phyloP scores from a whole-genome alignment of 2,797 vertebrate species.

The Furcifer pardalis region DNA sequence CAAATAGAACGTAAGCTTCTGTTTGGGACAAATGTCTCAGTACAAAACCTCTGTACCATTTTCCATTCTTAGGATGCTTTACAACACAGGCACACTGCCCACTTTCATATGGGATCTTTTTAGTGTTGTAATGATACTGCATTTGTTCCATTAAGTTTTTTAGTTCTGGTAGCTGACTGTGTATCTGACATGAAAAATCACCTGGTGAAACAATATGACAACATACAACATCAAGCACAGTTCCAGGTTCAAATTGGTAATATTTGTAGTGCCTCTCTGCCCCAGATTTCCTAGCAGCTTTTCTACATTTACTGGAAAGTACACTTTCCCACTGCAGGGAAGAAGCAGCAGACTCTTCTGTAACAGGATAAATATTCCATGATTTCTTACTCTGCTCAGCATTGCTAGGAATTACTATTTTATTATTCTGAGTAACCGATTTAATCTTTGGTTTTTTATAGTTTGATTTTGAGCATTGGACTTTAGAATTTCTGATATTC shows the following conservation, averaged over 20 bases:
- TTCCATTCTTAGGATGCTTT: conserved; percentile 76
- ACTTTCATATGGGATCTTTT: conserved; percentile 70
- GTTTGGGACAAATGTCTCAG: conserved; percentile 61
- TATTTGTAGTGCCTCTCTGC: conserved; percentile 67
- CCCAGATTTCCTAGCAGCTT: fast-evolving
- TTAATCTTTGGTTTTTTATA: neutral
- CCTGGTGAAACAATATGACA: conserved; percentile 77
- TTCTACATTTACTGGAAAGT: neutral
- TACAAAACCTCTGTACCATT: conserved; percentile 85
- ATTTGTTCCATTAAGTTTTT: conserved; percentile 83
- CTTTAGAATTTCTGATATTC: conserved; percentile 9
- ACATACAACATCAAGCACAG: conserved; percentile 79
- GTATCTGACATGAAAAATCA: conserved; percentile 89
- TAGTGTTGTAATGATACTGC: conserved; percentile 80
- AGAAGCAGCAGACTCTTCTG: conserved; percentile 23
- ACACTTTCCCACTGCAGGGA: conserved; percentile 34
- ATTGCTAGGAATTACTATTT: neutral
- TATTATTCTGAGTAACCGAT: neutral
- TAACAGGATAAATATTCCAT: neutral
- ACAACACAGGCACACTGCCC: conserved; percentile 80
- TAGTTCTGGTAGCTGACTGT: conserved; percentile 73
- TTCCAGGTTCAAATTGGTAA: conserved; percentile 80
- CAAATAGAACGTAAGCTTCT: conserved; percentile 76
- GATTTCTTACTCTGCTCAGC: neutral
- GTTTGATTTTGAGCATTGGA: conserved; percentile 1